Conservation (phyloP, 2,888 invertebrate genomes). For the Chironomus tentans region DNA sequence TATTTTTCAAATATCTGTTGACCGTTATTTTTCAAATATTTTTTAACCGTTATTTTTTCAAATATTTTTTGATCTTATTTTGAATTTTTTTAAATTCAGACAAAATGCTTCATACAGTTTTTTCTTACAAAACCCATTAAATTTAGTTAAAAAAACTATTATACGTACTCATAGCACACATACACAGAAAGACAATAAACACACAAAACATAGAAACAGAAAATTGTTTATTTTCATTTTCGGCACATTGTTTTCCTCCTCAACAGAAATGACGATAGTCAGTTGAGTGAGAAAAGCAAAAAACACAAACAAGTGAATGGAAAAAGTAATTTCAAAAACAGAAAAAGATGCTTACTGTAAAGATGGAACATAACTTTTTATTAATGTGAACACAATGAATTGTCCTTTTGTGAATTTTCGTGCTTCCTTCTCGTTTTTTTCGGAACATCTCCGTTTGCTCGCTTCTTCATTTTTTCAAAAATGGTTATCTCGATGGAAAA, state of each 20-base stretch:
- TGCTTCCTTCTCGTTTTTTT: background rate
- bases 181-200: background rate
- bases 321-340: constrained; percentile 18
- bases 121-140: too few species aligned
- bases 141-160: background rate
- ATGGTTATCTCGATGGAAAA: background rate
- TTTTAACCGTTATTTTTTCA: background rate
- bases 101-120: too few species aligned
- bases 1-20: background rate
- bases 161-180: background rate
- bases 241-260: background rate
- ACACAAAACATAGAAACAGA: background rate
- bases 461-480: background rate
- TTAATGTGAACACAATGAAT: constrained; percentile 23
- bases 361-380: constrained; percentile 20
- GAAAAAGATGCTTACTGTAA: constrained; percentile 10
- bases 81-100: too few species aligned
- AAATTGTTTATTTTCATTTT: constrained; percentile 10
- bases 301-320: constrained; percentile 13
- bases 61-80: too few species aligned
- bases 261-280: too few species aligned
- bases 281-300: too few species aligned
- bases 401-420: constrained; percentile 18
- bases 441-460: too few species aligned
- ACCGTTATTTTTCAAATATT: too few species aligned